These are phyloP conservation scores for Sinocyclocheilus anshuiensis DNA, from an alignment of 2,113 vertebrate genomes.

Conservation along the genomic window DNA sequence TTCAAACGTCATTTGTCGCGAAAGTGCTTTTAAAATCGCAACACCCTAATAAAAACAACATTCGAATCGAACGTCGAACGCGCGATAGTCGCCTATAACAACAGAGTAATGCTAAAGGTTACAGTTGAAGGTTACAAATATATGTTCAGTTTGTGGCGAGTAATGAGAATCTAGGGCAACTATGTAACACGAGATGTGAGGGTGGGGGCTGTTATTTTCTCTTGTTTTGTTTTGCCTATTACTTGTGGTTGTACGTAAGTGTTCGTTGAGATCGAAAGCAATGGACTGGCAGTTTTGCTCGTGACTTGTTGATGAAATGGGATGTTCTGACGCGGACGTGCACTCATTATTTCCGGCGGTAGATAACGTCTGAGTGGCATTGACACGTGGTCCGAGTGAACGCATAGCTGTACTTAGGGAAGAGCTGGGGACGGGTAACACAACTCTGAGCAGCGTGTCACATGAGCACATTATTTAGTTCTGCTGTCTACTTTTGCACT, in stretches of 20 bases:
- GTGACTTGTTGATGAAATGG: constrained; percentile 40
- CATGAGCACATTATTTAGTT: constrained; percentile 58
- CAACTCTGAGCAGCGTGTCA: constrained; percentile 52
- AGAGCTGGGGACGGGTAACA: constrained; percentile 8
- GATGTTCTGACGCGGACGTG: constrained; percentile 41
- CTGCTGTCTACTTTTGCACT: constrained; percentile 52
- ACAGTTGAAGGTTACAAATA: constrained; percentile 37
- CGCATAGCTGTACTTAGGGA: constrained; percentile 44
- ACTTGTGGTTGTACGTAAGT: neutral
- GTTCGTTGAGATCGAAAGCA: constrained; percentile 8
- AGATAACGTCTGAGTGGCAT: constrained; percentile 54
- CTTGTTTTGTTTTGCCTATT: constrained; percentile 18
- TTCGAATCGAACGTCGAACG: constrained; percentile 10
- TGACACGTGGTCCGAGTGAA: constrained; percentile 59
- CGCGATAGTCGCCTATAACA: neutral
- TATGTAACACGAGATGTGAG: constrained; percentile 48
- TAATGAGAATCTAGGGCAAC: constrained; percentile 44
- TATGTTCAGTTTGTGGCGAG: constrained; percentile 24
- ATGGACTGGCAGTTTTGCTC: constrained; percentile 16
- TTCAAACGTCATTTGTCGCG: neutral
- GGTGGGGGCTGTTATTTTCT: constrained; percentile 42
- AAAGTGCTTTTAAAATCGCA: neutral
- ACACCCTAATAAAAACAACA: neutral
- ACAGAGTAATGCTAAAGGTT: constrained; percentile 38
- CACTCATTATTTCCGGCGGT: constrained; percentile 53